Conservation (phyloP, 2,113 vertebrate species). For the Nothobranchius kuhntae region DNA sequence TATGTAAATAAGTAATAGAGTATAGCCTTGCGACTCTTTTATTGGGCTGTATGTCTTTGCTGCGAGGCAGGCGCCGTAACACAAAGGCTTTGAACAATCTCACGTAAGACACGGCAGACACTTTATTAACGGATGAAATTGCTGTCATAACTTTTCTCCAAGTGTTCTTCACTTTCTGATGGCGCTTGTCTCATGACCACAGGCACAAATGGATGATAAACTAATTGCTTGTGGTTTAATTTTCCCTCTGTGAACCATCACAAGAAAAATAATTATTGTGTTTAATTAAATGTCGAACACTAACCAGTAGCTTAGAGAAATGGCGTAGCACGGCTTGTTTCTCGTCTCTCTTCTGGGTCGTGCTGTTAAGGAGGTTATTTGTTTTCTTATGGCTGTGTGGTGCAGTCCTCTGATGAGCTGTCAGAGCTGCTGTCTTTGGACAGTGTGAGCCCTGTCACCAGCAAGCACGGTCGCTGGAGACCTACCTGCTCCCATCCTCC, state of each 20-base stretch:
- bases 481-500: conserved; percentile 28
- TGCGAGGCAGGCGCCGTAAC: conserved; percentile 36
- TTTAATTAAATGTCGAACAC: conserved; percentile 55
- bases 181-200: conserved; percentile 1
- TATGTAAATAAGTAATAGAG: conserved; percentile 70
- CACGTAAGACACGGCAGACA: conserved; percentile 42
- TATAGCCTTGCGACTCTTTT: conserved; percentile 46
- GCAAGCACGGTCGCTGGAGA: conserved; percentile 42
- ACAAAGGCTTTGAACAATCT: conserved; percentile 35
- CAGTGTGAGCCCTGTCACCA: conserved; percentile 47
- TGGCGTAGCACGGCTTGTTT: conserved; percentile 50
- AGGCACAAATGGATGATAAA: conserved; percentile 34
- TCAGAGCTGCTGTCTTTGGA: conserved; percentile 55
- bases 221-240: conserved; percentile 33
- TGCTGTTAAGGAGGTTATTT: conserved; percentile 43
- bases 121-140: conserved; percentile 35
- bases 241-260: conserved; percentile 25
- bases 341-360: conserved; percentile 25
- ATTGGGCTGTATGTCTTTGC: conserved; percentile 51
- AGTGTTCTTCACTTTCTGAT: conserved; percentile 17
- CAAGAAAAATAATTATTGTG: conserved; percentile 50
- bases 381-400: conserved; percentile 41
- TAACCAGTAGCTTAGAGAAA: conserved; percentile 61
- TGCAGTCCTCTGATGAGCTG: conserved; percentile 59
- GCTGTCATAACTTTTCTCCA: conserved; percentile 12